phyloP scores from a whole-genome alignment of 2,888 invertebrate species.

The Uropetala carovei region DNA sequence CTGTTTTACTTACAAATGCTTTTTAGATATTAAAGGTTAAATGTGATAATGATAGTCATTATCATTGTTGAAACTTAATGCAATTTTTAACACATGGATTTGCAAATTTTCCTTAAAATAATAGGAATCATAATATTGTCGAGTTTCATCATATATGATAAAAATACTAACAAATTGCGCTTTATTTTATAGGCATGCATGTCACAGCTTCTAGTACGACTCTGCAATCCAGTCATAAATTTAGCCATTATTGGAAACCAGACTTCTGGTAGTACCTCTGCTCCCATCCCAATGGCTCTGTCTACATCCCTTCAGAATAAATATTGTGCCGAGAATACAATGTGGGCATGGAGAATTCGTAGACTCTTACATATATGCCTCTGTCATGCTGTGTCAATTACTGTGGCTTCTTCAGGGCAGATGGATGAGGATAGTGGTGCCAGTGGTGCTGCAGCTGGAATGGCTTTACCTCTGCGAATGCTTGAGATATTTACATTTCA shows the following conservation, averaged over 20 bases:
- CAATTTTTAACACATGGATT: too few relatives aligned
- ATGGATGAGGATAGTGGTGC: constrained; percentile 53
- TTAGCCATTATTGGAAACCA: background rate
- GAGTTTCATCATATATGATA: too few relatives aligned
- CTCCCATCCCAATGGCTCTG: background rate
- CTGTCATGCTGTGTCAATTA: constrained; percentile 66
- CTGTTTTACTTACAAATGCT: too few relatives aligned
- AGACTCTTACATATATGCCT: constrained; percentile 70
- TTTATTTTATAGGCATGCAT: constrained; percentile 68
- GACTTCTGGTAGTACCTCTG: background rate
- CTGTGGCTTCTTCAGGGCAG: constrained; percentile 33
- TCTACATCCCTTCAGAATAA: background rate
- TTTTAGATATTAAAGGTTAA: too few relatives aligned
- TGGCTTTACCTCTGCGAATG: constrained; percentile 86
- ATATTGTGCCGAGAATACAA: background rate
- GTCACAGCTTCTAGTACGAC: constrained; percentile 53
- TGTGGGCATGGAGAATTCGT: constrained; percentile 75
- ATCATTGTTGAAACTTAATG: too few relatives aligned
- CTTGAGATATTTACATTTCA: constrained; percentile 81
- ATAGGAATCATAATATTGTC: too few relatives aligned
- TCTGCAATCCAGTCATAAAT: constrained; percentile 10
- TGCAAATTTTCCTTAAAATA: too few relatives aligned
- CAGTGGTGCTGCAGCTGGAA: constrained; percentile 74
- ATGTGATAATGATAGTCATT: too few relatives aligned
- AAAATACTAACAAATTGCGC: background rate